Evolutionary conservation across 2,888 invertebrate genomes (phyloP).

Genomic region (Cephus spinipes): DNA sequence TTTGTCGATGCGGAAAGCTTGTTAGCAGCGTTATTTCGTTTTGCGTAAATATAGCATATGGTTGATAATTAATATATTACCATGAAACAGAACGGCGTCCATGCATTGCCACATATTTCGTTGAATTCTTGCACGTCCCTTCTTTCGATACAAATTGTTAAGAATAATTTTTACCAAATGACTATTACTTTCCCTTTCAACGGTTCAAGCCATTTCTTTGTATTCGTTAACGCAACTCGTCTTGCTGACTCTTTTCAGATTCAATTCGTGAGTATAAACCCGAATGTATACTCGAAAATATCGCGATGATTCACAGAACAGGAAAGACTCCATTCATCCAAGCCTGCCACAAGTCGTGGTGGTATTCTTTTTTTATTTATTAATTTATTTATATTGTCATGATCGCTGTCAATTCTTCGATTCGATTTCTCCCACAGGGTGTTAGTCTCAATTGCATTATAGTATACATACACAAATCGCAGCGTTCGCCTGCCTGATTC

Average conservation of each 20-base stretch:
- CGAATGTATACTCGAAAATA: conserved; percentile 30
- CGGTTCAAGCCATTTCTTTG: neutral
- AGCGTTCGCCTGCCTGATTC: neutral
- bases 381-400: neutral
- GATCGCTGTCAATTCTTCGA: neutral
- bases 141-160: conserved; percentile 16
- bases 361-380: conserved; percentile 18
- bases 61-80: conserved; percentile 31
- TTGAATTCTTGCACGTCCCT: neutral
- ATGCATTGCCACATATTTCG: conserved; percentile 41
- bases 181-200: neutral
- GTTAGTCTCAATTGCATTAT: neutral
- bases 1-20: neutral
- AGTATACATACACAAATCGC: neutral
- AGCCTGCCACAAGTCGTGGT: conserved; percentile 28
- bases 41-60: neutral
- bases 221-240: neutral
- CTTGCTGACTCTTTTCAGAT: neutral
- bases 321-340: conserved; percentile 39
- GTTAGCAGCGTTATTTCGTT: neutral
- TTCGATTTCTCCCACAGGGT: neutral
- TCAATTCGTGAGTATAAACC: neutral
- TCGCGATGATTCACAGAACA: conserved; percentile 46
- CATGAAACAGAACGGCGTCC: conserved; percentile 41
- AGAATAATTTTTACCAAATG: neutral